A percentile compares a stretch with the other conserved stretches of the same genome.
These are phyloP conservation scores for Agrochola circellaris DNA, from an alignment of 2,888 invertebrate genomes.

Conservation along the genomic window DNA sequence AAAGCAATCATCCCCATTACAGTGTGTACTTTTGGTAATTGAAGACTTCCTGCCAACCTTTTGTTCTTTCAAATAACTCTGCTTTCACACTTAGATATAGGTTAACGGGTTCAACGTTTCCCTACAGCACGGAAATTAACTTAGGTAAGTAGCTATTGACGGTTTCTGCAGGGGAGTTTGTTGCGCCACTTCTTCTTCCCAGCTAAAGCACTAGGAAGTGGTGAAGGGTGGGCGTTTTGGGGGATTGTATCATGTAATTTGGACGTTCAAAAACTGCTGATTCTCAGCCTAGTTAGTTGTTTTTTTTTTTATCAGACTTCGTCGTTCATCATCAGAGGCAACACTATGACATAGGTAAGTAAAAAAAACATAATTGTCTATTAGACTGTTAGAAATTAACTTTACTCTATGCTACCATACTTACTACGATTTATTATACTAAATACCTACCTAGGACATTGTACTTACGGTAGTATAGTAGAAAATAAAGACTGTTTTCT, in stretches of 20 bases:
- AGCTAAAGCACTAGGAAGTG: neutral
- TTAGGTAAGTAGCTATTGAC: neutral
- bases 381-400: no score
- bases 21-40: constrained; percentile 21
- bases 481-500: neutral
- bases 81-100: neutral
- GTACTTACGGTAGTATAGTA: neutral
- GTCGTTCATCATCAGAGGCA: neutral
- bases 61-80: constrained; percentile 7
- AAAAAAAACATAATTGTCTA: no score
- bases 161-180: neutral
- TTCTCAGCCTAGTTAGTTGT: no score
- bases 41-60: constrained; percentile 37
- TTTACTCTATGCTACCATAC: no score
- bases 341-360: neutral
- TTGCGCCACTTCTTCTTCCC: neutral
- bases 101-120: constrained; percentile 2
- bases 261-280: no score
- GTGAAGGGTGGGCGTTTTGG: no score
- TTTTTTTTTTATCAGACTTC: neutral
- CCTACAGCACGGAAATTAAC: neutral
- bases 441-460: neutral
- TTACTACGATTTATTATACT: no score
- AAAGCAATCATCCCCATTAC: constrained; percentile 9
- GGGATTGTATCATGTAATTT: no score